Conservation (phyloP, 1,140 invertebrate species). For the Aradophagus sp. region DNA sequence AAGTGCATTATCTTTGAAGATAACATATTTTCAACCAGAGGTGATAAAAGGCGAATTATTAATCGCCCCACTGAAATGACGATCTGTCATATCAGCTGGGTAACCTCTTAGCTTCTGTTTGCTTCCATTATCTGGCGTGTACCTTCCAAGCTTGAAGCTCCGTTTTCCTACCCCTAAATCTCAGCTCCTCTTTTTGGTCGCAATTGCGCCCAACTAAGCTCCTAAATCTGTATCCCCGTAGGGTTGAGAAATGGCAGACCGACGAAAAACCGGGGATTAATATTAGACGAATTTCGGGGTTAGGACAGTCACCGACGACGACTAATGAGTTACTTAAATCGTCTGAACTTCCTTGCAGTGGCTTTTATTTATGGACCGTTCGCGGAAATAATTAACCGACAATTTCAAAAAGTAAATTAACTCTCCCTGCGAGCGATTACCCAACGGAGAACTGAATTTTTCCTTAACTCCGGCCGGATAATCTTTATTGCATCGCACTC, state of each 20-base stretch:
- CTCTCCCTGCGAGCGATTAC: constrained; percentile 4
- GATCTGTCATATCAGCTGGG: not conserved
- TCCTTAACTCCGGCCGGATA: no score
- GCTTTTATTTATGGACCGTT: constrained; percentile 30
- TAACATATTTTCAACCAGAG: no score
- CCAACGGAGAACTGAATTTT: no score
- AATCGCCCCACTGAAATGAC: not conserved
- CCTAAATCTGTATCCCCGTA: constrained; percentile 37
- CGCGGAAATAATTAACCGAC: constrained; percentile 38
- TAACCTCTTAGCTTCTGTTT: not conserved
- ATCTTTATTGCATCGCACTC: no score
- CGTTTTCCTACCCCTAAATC: constrained; percentile 23
- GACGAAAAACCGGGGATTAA: constrained; percentile 44
- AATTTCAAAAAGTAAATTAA: constrained; percentile 42
- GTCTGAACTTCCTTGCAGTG: constrained; percentile 24
- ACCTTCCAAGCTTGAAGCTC: not conserved
- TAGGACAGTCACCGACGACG: constrained; percentile 36
- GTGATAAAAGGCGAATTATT: no score
- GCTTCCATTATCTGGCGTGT: constrained; percentile 6
- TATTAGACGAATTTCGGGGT: constrained; percentile 45
- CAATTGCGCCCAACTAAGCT: constrained; percentile 29
- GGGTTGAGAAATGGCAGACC: constrained; percentile 38
- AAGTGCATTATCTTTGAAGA: no score
- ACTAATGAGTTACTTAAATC: constrained; percentile 51
- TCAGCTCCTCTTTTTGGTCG: constrained; percentile 32